Evolutionary conservation across 64 coral and sea anemone genomes (phyloP).

Genomic region (Acropora tenuis): DNA sequence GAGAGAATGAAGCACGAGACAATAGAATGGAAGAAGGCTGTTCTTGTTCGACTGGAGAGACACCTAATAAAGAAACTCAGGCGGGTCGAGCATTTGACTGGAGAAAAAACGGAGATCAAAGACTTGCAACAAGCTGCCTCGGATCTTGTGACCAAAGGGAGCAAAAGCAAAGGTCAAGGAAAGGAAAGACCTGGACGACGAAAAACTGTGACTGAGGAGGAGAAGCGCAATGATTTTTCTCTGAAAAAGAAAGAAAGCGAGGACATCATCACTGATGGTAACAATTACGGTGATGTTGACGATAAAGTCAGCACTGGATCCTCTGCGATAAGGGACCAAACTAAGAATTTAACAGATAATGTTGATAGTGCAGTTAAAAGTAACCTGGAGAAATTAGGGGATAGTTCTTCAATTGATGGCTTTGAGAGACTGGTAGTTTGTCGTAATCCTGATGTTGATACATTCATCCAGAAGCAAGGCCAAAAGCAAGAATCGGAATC

Average conservation of each 20-base stretch:
- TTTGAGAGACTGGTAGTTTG: background rate
- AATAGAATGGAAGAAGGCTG: slow-evolving; percentile 55
- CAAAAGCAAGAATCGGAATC: background rate
- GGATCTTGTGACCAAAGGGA: background rate
- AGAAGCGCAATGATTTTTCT: background rate
- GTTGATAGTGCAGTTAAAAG: background rate
- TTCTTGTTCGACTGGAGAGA: slow-evolving; percentile 38
- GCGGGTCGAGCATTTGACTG: slow-evolving; percentile 16
- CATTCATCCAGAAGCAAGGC: background rate
- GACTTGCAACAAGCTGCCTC: background rate
- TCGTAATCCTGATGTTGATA: background rate
- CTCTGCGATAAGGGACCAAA: background rate
- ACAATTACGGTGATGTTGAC: background rate
- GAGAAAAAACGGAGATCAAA: slow-evolving; percentile 33
- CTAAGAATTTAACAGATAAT: background rate
- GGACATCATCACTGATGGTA: slow-evolving; percentile 3
- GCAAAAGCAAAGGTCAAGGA: background rate
- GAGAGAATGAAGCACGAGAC: slow-evolving; percentile 47
- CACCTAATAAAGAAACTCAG: slow-evolving; percentile 43
- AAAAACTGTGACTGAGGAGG: background rate
- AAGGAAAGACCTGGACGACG: background rate
- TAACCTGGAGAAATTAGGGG: background rate
- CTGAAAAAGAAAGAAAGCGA: background rate
- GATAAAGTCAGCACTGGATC: background rate
- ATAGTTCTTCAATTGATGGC: background rate